Evolutionary conservation across 2,113 vertebrate genomes (phyloP).

Genomic region (Crotalus helleri): DNA sequence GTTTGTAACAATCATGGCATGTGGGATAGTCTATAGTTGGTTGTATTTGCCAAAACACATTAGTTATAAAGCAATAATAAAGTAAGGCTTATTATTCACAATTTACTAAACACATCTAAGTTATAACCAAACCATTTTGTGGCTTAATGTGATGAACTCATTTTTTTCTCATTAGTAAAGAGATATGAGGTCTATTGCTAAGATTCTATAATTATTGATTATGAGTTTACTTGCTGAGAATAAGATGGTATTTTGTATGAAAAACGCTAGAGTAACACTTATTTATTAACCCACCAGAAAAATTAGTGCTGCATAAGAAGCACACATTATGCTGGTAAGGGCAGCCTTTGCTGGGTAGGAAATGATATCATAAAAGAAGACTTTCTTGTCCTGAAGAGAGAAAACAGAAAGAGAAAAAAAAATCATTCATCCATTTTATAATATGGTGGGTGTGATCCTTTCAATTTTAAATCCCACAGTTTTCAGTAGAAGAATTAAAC

Average conservation of each 20-base stretch:
- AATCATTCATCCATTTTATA: neutral
- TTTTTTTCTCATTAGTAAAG: neutral
- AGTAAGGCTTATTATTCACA: neutral
- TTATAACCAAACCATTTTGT: neutral
- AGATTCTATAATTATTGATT: neutral
- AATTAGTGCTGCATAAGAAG: constrained; percentile 55
- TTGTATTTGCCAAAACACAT: neutral
- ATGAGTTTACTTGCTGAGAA: neutral
- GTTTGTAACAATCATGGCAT: neutral
- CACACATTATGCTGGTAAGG: constrained; percentile 21
- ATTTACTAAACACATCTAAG: neutral
- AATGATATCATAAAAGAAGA: constrained; percentile 43
- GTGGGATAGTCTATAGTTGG: neutral
- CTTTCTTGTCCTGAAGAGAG: constrained; percentile 26
- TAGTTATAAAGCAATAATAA: neutral
- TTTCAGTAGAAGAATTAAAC: neutral
- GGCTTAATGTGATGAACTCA: neutral
- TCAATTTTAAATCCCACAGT: neutral
- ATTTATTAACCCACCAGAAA: constrained; percentile 31
- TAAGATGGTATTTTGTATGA: neutral
- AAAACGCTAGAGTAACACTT: neutral
- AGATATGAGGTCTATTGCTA: neutral
- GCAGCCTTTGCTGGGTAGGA: constrained; percentile 50
- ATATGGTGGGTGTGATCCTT: neutral
- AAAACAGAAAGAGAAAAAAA: neutral